Percentiles rank a stretch among this genome's conserved stretches.
phyloP scores from a whole-genome alignment of 2,797 vertebrate species.

The Poeciliopsis gracilis region DNA sequence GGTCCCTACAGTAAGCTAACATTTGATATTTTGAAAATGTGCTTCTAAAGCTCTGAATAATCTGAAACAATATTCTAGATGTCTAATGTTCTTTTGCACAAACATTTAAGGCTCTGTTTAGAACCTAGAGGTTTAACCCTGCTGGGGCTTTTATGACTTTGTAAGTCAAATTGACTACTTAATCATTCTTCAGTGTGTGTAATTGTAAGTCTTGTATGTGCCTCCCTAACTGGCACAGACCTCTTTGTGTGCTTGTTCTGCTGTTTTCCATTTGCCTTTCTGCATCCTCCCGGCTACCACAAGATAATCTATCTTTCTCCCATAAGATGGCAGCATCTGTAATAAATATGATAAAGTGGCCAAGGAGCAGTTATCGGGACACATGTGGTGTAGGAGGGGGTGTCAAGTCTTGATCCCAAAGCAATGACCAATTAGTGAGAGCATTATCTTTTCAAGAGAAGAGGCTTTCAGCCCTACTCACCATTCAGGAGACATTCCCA shows the following conservation, averaged over 20 bases:
- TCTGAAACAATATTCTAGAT: conserved; percentile 12
- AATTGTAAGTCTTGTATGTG: conserved; percentile 30
- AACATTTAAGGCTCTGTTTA: conserved; percentile 12
- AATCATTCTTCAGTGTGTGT: conserved; percentile 29
- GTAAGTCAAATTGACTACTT: conserved; percentile 13
- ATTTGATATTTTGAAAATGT: neutral
- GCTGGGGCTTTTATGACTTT: conserved; percentile 32
- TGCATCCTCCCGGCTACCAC: conserved; percentile 59
- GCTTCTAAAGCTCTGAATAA: conserved; percentile 20
- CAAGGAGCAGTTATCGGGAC: conserved; percentile 60
- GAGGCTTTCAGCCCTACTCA: conserved; percentile 63
- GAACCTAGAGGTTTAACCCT: conserved; percentile 35
- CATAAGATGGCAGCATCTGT: conserved; percentile 72
- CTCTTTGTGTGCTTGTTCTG: conserved; percentile 43
- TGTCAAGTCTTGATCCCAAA: conserved; percentile 51
- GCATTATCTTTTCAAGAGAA: conserved; percentile 69
- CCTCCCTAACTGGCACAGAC: conserved; percentile 19
- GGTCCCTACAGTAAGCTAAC: neutral
- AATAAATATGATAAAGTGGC: conserved; percentile 64
- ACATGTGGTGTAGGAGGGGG: conserved; percentile 29
- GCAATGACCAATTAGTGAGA: conserved; percentile 67
- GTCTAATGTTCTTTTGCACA: conserved; percentile 20
- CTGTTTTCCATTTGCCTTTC: conserved; percentile 39
- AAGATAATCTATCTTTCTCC: conserved; percentile 70
- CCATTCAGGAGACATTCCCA: conserved; percentile 29